phyloP scores from a whole-genome alignment of 1,140 invertebrate species.

The Paraescarpia echinospica region DNA sequence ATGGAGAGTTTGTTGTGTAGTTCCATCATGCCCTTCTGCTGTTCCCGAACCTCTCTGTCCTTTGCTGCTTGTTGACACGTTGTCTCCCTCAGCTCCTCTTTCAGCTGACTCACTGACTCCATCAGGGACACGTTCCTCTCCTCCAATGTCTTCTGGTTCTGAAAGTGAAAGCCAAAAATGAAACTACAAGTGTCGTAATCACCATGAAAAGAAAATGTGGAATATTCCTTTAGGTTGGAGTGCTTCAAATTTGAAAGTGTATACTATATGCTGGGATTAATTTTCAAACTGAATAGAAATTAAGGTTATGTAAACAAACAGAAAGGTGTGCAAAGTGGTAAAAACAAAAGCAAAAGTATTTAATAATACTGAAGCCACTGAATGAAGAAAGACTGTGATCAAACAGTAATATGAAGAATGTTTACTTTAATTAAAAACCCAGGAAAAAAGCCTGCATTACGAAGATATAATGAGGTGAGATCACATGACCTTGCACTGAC shows the following conservation, averaged over 20 bases:
- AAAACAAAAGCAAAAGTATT: background rate
- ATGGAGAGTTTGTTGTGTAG: slow-evolving; percentile 41
- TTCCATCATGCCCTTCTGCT: slow-evolving; percentile 44
- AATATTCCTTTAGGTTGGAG: background rate
- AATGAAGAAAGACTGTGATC: background rate
- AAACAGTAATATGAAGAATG: background rate
- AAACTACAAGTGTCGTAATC: background rate
- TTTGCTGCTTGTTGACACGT: slow-evolving; percentile 38
- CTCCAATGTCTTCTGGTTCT: slow-evolving; percentile 40
- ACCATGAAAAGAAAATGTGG: no score
- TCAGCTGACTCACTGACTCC: slow-evolving; percentile 41
- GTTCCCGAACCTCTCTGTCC: slow-evolving; percentile 41
- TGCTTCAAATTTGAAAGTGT: background rate
- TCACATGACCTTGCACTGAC: slow-evolving; percentile 28
- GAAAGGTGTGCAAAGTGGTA: background rate
- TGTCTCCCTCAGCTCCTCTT: slow-evolving; percentile 44
- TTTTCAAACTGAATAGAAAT: background rate
- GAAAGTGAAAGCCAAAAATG: background rate
- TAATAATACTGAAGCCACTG: background rate
- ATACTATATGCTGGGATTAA: background rate
- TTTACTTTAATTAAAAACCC: no score
- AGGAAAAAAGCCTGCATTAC: background rate
- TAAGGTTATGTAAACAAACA: background rate
- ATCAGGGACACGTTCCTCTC: slow-evolving; percentile 43
- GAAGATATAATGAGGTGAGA: background rate